phyloP scores from a whole-genome alignment of 2,797 vertebrate genomes.

The Chrosomus eos region DNA sequence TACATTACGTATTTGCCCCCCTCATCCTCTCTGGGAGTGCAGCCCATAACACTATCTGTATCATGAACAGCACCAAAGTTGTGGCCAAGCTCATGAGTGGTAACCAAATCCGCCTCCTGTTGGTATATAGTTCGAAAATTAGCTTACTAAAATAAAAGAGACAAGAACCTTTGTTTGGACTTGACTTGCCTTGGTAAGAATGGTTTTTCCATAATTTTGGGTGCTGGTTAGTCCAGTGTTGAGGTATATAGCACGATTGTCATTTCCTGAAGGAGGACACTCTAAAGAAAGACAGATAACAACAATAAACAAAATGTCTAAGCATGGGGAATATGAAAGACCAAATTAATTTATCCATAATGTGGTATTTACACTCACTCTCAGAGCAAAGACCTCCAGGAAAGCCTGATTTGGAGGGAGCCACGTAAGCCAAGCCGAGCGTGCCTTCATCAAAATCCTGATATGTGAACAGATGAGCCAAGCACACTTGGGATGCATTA shows the following conservation, averaged over 20 bases:
- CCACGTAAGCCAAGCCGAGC: slow-evolving; percentile 93
- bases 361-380: slow-evolving; percentile 71
- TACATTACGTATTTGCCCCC: slow-evolving; percentile 98
- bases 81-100: slow-evolving; percentile 94
- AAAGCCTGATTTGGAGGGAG: slow-evolving; percentile 87
- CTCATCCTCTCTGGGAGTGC: slow-evolving; percentile 90
- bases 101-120: slow-evolving; percentile 95
- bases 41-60: slow-evolving; percentile 85
- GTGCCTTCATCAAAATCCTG: slow-evolving; percentile 98
- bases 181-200: slow-evolving; percentile 90
- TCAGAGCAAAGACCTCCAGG: slow-evolving; percentile 95
- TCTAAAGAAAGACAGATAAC: slow-evolving; percentile 71
- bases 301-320: background rate
- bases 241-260: slow-evolving; percentile 85
- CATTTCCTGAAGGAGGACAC: slow-evolving; percentile 78
- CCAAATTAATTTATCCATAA: background rate
- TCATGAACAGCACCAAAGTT: slow-evolving; percentile 97
- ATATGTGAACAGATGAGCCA: slow-evolving; percentile 97
- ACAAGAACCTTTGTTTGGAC: background rate
- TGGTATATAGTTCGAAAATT: background rate
- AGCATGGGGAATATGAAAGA: background rate
- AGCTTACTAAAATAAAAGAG: background rate
- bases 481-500: slow-evolving; percentile 89
- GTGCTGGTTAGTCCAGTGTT: slow-evolving; percentile 98
- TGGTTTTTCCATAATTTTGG: slow-evolving; percentile 98